Evolutionary conservation across 1,140 invertebrate species (phyloP).

Genomic region (Drosophila guanche): DNA sequence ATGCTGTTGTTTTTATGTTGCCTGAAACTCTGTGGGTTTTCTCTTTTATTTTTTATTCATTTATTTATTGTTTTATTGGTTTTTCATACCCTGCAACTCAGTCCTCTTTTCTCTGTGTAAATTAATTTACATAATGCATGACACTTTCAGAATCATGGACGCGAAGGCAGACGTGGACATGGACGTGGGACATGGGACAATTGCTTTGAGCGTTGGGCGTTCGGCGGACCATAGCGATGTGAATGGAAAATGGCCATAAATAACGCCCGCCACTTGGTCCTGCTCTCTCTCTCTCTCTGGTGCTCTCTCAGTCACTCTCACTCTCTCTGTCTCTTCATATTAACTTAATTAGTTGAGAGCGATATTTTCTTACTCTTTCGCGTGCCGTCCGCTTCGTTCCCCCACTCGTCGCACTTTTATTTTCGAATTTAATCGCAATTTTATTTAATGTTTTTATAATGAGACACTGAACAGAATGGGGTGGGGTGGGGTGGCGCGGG

Average conservation of each 20-base stretch:
- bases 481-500: too few species aligned
- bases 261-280: slow-evolving; percentile 4
- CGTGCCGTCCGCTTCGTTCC: too few species aligned
- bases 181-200: too few species aligned
- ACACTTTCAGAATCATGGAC: slow-evolving; percentile 28
- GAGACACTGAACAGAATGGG: slow-evolving; percentile 11
- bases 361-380: slow-evolving; percentile 17
- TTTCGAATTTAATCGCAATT: slow-evolving; percentile 55
- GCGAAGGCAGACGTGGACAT: slow-evolving; percentile 3
- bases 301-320: background rate
- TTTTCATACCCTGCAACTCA: slow-evolving; percentile 10
- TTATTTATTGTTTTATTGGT: slow-evolving; percentile 11
- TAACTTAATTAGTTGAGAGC: slow-evolving; percentile 59
- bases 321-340: slow-evolving; percentile 35
- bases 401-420: slow-evolving; percentile 19
- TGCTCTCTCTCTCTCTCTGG: background rate
- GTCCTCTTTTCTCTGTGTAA: slow-evolving; percentile 32
- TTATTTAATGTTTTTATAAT: slow-evolving; percentile 56
- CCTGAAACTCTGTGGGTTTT: slow-evolving; percentile 11
- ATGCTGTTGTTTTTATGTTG: background rate
- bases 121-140: slow-evolving; percentile 60
- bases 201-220: slow-evolving; percentile 6
- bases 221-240: slow-evolving; percentile 32
- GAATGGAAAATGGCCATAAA: slow-evolving; percentile 53
- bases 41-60: slow-evolving; percentile 10